Conservation (phyloP, 1,140 invertebrate genomes). For the Philopotamus ludificatus region DNA sequence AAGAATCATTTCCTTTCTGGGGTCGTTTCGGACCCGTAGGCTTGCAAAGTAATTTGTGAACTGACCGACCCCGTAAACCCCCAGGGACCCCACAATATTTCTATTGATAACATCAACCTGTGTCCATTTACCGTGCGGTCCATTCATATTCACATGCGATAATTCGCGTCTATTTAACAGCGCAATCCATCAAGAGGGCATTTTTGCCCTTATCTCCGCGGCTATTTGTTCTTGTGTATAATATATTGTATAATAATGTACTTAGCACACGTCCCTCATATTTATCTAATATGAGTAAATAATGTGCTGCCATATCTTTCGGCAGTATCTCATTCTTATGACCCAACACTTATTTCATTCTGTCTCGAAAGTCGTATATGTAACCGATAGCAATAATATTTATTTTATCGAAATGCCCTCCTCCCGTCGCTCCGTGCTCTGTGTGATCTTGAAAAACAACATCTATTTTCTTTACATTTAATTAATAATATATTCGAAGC, state of each 20-base stretch:
- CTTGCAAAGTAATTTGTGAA: constrained; percentile 29
- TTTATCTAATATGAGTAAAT: constrained; percentile 8
- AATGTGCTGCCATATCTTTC: not conserved
- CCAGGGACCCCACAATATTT: not conserved
- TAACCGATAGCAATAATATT: no score
- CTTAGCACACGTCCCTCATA: constrained; percentile 1
- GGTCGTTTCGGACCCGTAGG: constrained; percentile 15
- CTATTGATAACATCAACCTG: constrained; percentile 1
- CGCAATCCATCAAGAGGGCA: not conserved
- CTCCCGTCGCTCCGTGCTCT: no score
- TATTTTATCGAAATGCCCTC: no score
- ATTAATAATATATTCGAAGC: no score
- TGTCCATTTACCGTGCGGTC: not conserved
- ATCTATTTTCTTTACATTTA: no score
- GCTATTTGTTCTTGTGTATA: constrained; percentile 12
- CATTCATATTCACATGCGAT: not conserved
- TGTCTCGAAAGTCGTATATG: not conserved
- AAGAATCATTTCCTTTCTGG: constrained; percentile 34
- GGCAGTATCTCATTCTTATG: not conserved
- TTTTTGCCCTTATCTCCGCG: not conserved
- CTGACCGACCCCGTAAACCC: constrained; percentile 22
- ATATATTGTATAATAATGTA: not conserved
- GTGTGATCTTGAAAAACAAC: no score
- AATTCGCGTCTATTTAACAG: not conserved
- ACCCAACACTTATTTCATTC: not conserved